A percentile compares a stretch with the other conserved stretches of the same genome.
These are phyloP conservation scores for Heliconius congener DNA, from an alignment of 1,140 invertebrate species.

Conservation along the genomic window DNA sequence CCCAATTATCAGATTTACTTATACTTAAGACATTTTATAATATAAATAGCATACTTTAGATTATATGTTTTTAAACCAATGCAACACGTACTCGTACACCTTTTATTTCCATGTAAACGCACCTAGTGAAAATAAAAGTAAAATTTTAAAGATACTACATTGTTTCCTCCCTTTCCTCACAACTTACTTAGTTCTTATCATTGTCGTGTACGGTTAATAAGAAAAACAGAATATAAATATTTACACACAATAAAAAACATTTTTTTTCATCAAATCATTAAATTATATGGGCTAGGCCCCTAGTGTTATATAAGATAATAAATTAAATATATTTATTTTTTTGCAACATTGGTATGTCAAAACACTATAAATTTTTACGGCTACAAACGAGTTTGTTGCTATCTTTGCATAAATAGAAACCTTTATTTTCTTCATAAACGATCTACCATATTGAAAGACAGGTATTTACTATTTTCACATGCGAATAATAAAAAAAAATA, in stretches of 20 bases:
- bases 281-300: not conserved
- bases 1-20: not conserved
- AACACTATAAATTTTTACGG: conserved; percentile 18
- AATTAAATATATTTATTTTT: conserved; percentile 1
- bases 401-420: conserved; percentile 16
- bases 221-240: not conserved
- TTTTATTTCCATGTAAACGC: no score
- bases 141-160: no score
- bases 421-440: conserved; percentile 12
- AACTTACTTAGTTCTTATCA: no score
- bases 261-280: not conserved
- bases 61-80: no score
- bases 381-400: conserved; percentile 1
- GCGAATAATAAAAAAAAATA: not conserved
- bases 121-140: no score
- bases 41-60: no score
- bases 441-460: not conserved
- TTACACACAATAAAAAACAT: not conserved
- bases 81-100: no score
- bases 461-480: not conserved
- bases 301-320: not conserved
- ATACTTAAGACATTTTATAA: no score
- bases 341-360: conserved; percentile 6
- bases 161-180: no score
- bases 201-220: no score